Evolutionary conservation across 2,113 vertebrate genomes (phyloP).

Genomic region (Mobula birostris): DNA sequence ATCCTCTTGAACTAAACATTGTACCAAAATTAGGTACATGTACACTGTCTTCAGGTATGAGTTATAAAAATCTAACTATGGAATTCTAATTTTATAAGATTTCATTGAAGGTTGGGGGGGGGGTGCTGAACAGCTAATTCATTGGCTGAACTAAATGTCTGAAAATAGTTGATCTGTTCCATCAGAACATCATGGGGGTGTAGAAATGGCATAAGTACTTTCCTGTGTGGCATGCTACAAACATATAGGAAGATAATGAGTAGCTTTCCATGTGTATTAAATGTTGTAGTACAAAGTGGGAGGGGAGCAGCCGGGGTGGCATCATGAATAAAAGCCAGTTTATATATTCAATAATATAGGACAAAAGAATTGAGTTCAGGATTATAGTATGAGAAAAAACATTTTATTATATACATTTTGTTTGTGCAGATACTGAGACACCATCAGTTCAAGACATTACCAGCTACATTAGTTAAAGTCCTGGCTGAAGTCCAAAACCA

Average conservation of each 20-base stretch:
- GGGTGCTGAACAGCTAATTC: no score
- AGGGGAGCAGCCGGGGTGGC: neutral
- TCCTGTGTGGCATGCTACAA: neutral
- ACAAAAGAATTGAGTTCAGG: neutral
- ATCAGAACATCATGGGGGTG: neutral
- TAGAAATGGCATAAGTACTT: neutral
- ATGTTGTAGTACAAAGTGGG: neutral
- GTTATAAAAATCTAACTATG: no score
- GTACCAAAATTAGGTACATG: no score
- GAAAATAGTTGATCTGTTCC: neutral
- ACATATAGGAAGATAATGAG: neutral
- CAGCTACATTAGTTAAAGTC: constrained; percentile 60
- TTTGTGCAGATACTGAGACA: neutral
- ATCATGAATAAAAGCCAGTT: neutral
- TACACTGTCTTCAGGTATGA: no score
- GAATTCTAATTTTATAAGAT: neutral
- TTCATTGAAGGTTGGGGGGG: neutral
- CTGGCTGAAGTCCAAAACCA: constrained; percentile 81
- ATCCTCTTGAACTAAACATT: no score
- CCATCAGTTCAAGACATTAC: neutral
- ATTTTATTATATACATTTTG: constrained; percentile 30
- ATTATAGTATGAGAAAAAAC: neutral
- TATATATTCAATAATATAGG: neutral
- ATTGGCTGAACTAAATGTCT: neutral
- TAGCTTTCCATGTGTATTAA: neutral